Conservation (phyloP, 2,888 invertebrate species). For the Standfussiana lucernea region DNA sequence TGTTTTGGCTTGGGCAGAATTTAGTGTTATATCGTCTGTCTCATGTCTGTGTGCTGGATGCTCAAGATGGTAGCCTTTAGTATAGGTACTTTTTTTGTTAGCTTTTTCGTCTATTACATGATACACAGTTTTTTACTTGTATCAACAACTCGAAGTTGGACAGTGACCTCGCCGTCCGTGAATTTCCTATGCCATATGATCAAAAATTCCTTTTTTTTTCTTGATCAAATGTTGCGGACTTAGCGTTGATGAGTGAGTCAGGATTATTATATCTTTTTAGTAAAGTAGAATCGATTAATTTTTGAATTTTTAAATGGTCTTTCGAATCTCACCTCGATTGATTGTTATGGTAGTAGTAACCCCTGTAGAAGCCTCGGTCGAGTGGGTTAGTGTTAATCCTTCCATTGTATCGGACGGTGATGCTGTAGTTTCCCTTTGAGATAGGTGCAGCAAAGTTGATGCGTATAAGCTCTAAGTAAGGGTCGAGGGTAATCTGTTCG, state of each 20-base stretch:
- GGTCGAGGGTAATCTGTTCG: constrained; percentile 77
- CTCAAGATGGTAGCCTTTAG: background rate
- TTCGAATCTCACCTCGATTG: constrained; percentile 74
- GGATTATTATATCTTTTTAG: background rate
- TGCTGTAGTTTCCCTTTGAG: constrained; percentile 77
- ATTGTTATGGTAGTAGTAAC: constrained; percentile 81
- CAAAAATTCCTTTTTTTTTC: background rate
- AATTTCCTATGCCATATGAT: background rate
- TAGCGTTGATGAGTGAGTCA: background rate
- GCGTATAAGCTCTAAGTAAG: constrained; percentile 80
- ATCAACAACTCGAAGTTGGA: background rate
- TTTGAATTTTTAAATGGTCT: background rate
- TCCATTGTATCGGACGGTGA: constrained; percentile 79
- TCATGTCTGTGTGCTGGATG: background rate
- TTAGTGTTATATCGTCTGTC: background rate
- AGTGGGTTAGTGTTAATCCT: constrained; percentile 82
- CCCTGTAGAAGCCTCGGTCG: constrained; percentile 87
- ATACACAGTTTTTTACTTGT: background rate
- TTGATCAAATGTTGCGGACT: background rate
- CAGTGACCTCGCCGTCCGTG: background rate
- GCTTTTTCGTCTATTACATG: background rate
- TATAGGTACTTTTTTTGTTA: background rate
- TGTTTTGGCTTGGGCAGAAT: background rate
- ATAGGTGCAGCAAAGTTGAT: constrained; percentile 79
- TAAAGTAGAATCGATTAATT: background rate